These are phyloP conservation scores for Xiphydria camelus DNA, from an alignment of 2,888 invertebrate genomes.

Conservation along the genomic window DNA sequence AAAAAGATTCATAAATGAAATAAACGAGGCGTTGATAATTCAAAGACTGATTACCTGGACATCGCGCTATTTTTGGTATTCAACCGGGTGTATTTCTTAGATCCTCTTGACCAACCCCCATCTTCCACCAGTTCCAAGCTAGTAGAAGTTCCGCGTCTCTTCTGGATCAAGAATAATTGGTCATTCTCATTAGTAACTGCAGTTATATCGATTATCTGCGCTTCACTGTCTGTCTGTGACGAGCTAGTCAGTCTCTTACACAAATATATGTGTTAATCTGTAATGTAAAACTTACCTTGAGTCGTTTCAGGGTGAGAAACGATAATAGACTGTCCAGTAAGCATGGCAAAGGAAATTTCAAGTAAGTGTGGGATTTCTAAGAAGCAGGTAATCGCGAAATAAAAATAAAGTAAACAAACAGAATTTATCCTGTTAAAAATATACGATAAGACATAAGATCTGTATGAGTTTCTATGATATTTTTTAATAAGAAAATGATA, in stretches of 20 bases:
- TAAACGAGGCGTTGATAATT: background rate
- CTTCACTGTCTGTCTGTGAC: background rate
- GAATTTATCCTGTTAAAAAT: background rate
- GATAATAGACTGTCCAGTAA: conserved; percentile 48
- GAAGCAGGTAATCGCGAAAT: conserved; percentile 10
- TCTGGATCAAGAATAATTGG: conserved; percentile 27
- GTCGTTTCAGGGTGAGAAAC: conserved; percentile 47
- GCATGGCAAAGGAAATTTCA: conserved; percentile 33
- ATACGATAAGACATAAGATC: no score
- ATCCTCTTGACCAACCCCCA: conserved; percentile 39
- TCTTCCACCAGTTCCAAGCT: conserved; percentile 47
- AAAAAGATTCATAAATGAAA: background rate
- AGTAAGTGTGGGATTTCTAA: conserved; percentile 14
- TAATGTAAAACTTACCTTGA: conserved; percentile 39
- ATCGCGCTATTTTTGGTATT: conserved; percentile 39
- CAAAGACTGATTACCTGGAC: conserved; percentile 32
- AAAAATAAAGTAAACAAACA: conserved; percentile 8
- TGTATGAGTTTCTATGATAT: no score
- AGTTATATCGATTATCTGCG: background rate
- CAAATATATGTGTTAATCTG: no score
- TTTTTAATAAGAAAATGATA: no score
- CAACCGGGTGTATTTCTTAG: conserved; percentile 44
- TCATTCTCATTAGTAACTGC: background rate
- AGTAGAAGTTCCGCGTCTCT: conserved; percentile 41
- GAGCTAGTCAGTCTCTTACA: background rate